Evolutionary conservation across 2,888 invertebrate species (phyloP).

Genomic region (Poecilobothrus nobilitatus): DNA sequence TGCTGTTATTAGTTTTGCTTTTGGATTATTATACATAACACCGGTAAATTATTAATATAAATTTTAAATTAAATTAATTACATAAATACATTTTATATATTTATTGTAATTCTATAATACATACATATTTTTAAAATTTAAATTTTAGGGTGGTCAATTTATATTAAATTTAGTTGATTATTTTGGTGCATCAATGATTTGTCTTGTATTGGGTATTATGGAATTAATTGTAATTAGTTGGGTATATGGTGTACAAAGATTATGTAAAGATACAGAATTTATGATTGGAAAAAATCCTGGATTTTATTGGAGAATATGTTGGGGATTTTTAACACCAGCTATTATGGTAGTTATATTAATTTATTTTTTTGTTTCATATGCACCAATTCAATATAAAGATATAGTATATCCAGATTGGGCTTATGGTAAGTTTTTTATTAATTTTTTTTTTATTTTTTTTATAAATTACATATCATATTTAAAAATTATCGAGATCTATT

Average conservation of each 20-base stretch:
- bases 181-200: slow-evolving; percentile 67
- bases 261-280: slow-evolving; percentile 67
- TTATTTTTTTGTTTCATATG: slow-evolving; percentile 57
- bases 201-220: slow-evolving; percentile 55
- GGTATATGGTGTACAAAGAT: slow-evolving; percentile 62
- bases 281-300: slow-evolving; percentile 64
- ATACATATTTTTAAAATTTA: too few relatives aligned
- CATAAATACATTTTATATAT: background rate
- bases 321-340: slow-evolving; percentile 64
- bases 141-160: slow-evolving; percentile 63
- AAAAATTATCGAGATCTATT: background rate
- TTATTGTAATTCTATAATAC: slow-evolving; percentile 2
- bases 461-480: too few relatives aligned
- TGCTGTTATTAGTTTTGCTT: slow-evolving; percentile 46
- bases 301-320: slow-evolving; percentile 71
- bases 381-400: slow-evolving; percentile 53
- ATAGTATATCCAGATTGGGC: slow-evolving; percentile 53
- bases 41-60: slow-evolving; percentile 44
- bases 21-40: slow-evolving; percentile 56
- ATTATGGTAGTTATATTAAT: slow-evolving; percentile 62
- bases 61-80: background rate
- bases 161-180: slow-evolving; percentile 63
- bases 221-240: slow-evolving; percentile 64
- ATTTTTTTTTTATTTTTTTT: background rate
- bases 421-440: slow-evolving; percentile 47